phyloP scores from a whole-genome alignment of 92 coral and sea anemone genomes.

The Palythoa caribaeorum region DNA sequence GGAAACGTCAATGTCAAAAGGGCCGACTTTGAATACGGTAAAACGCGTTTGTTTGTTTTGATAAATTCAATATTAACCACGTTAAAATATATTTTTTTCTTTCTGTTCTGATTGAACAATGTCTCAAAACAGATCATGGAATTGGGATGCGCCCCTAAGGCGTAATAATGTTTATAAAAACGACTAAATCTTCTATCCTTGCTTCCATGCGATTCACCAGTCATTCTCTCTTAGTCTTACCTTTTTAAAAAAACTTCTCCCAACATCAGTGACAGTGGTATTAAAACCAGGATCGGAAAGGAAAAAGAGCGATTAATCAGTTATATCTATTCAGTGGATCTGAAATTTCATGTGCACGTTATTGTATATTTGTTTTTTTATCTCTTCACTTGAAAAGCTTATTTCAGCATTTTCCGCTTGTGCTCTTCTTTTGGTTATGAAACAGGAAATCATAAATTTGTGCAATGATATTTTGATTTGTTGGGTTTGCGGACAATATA shows the following conservation, averaged over 20 bases:
- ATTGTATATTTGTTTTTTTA: background rate
- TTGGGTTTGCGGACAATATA: background rate
- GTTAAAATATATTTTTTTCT: background rate
- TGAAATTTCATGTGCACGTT: background rate
- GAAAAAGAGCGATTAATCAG: background rate
- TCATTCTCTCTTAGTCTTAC: background rate
- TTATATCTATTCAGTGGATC: background rate
- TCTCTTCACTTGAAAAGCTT: background rate
- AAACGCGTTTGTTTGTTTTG: background rate
- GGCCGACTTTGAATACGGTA: background rate
- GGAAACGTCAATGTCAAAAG: background rate
- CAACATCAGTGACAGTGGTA: no score
- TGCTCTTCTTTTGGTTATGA: background rate
- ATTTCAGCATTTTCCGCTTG: background rate
- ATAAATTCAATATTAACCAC: background rate
- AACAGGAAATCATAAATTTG: slow-evolving; percentile 25
- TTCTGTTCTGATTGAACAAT: background rate
- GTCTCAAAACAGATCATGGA: background rate
- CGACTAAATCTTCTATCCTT: background rate
- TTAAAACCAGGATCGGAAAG: background rate
- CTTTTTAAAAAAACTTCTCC: background rate
- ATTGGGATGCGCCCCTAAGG: background rate
- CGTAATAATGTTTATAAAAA: background rate
- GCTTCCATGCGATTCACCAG: background rate
- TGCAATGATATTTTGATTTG: background rate